Evolutionary conservation across 2,888 invertebrate genomes (phyloP), one percentile per base, ranked within the genome.

Genomic region (Microctonus brassicae): DNA sequence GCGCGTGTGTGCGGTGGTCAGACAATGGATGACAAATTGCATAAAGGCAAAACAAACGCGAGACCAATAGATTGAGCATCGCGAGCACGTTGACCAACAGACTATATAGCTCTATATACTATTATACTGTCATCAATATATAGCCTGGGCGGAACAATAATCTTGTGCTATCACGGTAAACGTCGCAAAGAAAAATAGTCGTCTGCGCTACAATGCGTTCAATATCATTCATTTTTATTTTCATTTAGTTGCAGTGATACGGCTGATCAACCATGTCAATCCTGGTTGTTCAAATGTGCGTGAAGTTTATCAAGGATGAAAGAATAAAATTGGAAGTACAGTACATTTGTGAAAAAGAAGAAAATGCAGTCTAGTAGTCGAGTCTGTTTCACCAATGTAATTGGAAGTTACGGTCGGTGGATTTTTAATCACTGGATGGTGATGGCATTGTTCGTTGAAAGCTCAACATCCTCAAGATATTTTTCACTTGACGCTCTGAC

Each of bases 21-120:
- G 83, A 85, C 83, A 85, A 84, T 84, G 82, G 85, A 84, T 85
- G 85, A 85, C 84, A 85, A 85, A 85, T 85, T 82, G 83, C 78
- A 75, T 76, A 74, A 74, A 78, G 79, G 81, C 80, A 82, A 84
- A 84, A 83, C 83, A 83, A 84, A 82, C 78, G 74, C 79, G 65
- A 60, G 78, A 72, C 74, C 75, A 78, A 75, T 79, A 76, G 82
- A 82, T 82, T 80, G 82, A 80, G 80, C 63, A 74, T 67, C 69
- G 70, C 70, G 74, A 70, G 61, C 24, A 69, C 69, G 63, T 52
- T 69, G 69, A 64, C 57, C 64, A 64, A 33, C 47, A 62, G 52
- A 64, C 64, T 53, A 60, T 66, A 64, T 71, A 29, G 63, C 64
- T 57, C 55, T 73, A 64, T 36, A 63, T 33, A 63, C 42, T 68